Evolutionary conservation across 2,797 vertebrate genomes (phyloP).

Genomic region (Enteromius treurensis): DNA sequence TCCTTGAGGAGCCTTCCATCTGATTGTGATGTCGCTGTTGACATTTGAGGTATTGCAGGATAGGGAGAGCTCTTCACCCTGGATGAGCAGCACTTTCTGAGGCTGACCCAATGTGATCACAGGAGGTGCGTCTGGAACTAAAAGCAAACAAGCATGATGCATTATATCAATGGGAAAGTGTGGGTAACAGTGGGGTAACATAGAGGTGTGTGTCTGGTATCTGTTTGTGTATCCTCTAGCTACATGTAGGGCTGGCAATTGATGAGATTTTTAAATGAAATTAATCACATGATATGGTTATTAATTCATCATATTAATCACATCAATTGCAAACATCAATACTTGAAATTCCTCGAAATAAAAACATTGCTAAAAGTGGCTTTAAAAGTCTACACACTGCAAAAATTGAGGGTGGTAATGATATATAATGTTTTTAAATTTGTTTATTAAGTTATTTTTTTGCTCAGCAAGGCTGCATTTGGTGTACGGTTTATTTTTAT

Average conservation of each 20-base stretch:
- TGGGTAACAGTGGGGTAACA: neutral
- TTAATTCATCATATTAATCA: neutral
- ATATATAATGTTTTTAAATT: neutral
- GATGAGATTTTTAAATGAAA: neutral
- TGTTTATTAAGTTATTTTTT: neutral
- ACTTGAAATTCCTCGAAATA: neutral
- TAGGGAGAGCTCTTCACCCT: slow-evolving; percentile 84
- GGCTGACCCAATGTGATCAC: slow-evolving; percentile 80
- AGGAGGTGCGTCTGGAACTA: slow-evolving; percentile 85
- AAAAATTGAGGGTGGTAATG: neutral
- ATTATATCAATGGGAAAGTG: neutral
- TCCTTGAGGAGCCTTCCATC: slow-evolving; percentile 79
- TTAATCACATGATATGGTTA: neutral
- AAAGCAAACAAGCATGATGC: slow-evolving; percentile 55
- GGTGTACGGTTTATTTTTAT: neutral
- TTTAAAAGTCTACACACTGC: neutral
- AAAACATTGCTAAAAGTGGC: neutral
- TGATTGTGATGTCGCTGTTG: slow-evolving; percentile 83
- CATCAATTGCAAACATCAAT: neutral
- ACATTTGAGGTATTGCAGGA: slow-evolving; percentile 88
- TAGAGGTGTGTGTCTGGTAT: neutral
- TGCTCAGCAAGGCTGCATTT: neutral
- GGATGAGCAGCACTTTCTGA: slow-evolving; percentile 81
- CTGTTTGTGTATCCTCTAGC: neutral
- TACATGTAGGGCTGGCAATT: neutral